Percentiles rank a stretch among this genome's conserved stretches.
Evolutionary conservation across 2,797 vertebrate species (phyloP).

Genomic region (Leptatherina wallacei): DNA sequence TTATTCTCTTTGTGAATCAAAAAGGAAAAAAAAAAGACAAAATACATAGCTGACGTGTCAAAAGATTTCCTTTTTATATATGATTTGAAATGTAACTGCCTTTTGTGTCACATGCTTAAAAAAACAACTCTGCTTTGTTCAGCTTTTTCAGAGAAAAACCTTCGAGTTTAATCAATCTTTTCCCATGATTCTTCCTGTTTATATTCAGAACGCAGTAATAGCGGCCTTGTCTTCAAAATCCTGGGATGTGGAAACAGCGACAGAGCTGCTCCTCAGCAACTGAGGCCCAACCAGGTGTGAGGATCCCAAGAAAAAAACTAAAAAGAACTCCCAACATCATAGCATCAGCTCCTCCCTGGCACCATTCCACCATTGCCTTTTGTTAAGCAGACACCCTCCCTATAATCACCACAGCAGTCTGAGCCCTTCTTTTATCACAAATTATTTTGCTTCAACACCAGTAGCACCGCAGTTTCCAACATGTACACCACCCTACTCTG

Average conservation of each 20-base stretch:
- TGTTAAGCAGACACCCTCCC: conserved; percentile 33
- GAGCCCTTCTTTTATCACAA: conserved; percentile 47
- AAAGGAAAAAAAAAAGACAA: no score
- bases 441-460: conserved; percentile 44
- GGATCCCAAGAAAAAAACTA: conserved; percentile 64
- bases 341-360: conserved; percentile 48
- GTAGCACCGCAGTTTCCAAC: conserved; percentile 51
- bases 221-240: conserved; percentile 99
- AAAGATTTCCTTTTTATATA: no score
- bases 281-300: conserved; percentile 86
- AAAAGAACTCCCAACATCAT: conserved; percentile 64
- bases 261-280: conserved; percentile 98
- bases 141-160: no score
- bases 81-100: no score
- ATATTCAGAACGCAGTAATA: conserved; percentile 95
- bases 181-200: not conserved
- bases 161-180: not conserved
- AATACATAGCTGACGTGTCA: no score
- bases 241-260: conserved; percentile 98
- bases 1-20: no score
- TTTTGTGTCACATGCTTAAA: no score
- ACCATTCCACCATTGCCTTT: conserved; percentile 63
- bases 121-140: no score
- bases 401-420: conserved; percentile 48
- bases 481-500: conserved; percentile 50